Evolutionary conservation across 1,140 invertebrate genomes (phyloP).

Genomic region (Stegodyphus dumicola): DNA sequence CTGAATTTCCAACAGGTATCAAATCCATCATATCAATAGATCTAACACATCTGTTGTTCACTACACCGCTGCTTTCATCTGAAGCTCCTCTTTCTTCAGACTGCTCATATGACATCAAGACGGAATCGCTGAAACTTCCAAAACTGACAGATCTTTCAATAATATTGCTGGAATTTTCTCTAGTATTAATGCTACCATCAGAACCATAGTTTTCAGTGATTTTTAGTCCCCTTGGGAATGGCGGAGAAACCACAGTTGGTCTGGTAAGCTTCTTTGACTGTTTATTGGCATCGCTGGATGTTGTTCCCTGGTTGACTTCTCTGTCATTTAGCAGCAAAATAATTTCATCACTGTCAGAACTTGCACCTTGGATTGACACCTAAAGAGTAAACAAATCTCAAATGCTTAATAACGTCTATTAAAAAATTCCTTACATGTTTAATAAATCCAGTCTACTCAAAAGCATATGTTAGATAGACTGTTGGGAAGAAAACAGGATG

Average conservation of each 20-base stretch:
- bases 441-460: no score
- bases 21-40: constrained; percentile 60
- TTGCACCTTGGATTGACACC: constrained; percentile 51
- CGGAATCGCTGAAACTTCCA: constrained; percentile 55
- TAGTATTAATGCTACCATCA: constrained; percentile 42
- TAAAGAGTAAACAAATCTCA: neutral
- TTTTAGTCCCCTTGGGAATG: constrained; percentile 34
- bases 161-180: constrained; percentile 33
- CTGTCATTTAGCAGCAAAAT: constrained; percentile 43
- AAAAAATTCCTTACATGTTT: no score
- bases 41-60: constrained; percentile 38
- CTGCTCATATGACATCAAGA: constrained; percentile 56
- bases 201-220: constrained; percentile 53
- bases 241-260: constrained; percentile 21
- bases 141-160: constrained; percentile 49
- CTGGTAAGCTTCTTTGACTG: neutral
- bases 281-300: constrained; percentile 22
- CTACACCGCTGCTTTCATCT: constrained; percentile 40
- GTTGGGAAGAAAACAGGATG: no score
- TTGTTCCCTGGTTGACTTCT: constrained; percentile 6
- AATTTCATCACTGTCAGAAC: constrained; percentile 57
- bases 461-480: no score
- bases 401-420: neutral
- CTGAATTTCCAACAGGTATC: constrained; percentile 21
- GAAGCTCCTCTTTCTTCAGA: constrained; percentile 37